Evolutionary conservation across 2,888 invertebrate genomes (phyloP).

Genomic region (Conistra vaccinii): DNA sequence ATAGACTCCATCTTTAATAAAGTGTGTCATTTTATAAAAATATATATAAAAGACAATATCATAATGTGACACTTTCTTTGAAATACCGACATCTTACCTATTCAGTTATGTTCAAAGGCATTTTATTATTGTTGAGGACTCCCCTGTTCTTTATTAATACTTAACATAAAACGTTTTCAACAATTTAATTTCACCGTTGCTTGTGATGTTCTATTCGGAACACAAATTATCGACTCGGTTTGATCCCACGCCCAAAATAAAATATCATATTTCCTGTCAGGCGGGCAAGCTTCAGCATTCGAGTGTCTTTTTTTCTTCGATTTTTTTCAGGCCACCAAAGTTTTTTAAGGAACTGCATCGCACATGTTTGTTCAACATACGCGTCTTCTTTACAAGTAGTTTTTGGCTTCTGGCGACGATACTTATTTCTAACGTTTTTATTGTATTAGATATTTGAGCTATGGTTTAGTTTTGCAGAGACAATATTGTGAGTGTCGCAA

Average conservation of each 20-base stretch:
- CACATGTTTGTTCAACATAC: constrained; percentile 89
- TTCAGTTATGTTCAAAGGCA: constrained; percentile 72
- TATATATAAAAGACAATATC: constrained; percentile 58
- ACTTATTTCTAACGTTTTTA: constrained; percentile 35
- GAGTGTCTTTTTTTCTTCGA: constrained; percentile 84
- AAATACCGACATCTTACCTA: constrained; percentile 67
- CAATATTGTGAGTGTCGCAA: constrained; percentile 44
- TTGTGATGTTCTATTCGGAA: constrained; percentile 86
- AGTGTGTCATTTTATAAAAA: constrained; percentile 50
- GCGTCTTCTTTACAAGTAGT: constrained; percentile 78
- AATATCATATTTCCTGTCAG: constrained; percentile 91
- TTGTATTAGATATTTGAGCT: constrained; percentile 49
- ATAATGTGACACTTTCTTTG: constrained; percentile 72
- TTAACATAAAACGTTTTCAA: constrained; percentile 82
- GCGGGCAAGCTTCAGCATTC: constrained; percentile 86
- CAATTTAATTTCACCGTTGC: constrained; percentile 85
- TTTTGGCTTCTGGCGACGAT: constrained; percentile 70
- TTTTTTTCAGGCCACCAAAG: constrained; percentile 82
- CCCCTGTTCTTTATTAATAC: constrained; percentile 78
- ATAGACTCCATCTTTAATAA: constrained; percentile 44
- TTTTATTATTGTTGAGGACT: constrained; percentile 75
- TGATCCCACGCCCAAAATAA: constrained; percentile 91
- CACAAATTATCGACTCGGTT: constrained; percentile 89
- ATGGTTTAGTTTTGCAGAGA: constrained; percentile 19
- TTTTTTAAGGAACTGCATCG: constrained; percentile 88